Conservation (phyloP, 2,888 invertebrate genomes). For the Heptascelio sp. region DNA sequence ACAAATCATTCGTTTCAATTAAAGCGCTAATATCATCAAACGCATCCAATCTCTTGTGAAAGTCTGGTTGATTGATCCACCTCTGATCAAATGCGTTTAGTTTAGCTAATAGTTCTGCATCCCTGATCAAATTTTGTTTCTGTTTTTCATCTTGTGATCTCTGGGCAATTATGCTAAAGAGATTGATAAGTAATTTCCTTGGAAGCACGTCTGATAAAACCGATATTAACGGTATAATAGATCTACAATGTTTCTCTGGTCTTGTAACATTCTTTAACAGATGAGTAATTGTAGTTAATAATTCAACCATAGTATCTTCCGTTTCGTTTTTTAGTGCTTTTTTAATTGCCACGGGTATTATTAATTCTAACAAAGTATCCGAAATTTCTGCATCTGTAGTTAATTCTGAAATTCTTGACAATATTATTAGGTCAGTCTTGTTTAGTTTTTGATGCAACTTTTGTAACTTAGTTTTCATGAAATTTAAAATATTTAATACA, state of each 20-base stretch:
- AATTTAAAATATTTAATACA: slow-evolving; percentile 90
- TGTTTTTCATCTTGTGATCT: slow-evolving; percentile 79
- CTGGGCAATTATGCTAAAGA: slow-evolving; percentile 87
- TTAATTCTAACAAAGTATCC: slow-evolving; percentile 89
- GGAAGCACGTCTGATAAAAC: slow-evolving; percentile 88
- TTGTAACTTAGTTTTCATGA: slow-evolving; percentile 89
- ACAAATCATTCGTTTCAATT: slow-evolving; percentile 83
- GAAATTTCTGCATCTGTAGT: slow-evolving; percentile 90
- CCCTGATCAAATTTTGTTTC: slow-evolving; percentile 84
- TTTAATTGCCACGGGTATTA: slow-evolving; percentile 91
- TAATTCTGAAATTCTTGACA: slow-evolving; percentile 93
- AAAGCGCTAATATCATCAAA: slow-evolving; percentile 90
- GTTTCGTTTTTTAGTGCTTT: slow-evolving; percentile 87
- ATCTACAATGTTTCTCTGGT: slow-evolving; percentile 89
- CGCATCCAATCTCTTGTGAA: slow-evolving; percentile 93
- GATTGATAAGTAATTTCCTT: slow-evolving; percentile 89
- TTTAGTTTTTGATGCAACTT: slow-evolving; percentile 87
- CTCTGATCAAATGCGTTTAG: slow-evolving; percentile 96
- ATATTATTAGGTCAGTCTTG: slow-evolving; percentile 90
- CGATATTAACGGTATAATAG: slow-evolving; percentile 91
- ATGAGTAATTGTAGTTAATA: slow-evolving; percentile 92
- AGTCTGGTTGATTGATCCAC: slow-evolving; percentile 98
- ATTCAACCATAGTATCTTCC: slow-evolving; percentile 90
- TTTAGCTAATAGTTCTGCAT: slow-evolving; percentile 87
- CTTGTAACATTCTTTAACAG: slow-evolving; percentile 90